These are phyloP conservation scores for Poeciliopsis turrubarensis DNA, from an alignment of 2,113 vertebrate species.

Conservation along the genomic window DNA sequence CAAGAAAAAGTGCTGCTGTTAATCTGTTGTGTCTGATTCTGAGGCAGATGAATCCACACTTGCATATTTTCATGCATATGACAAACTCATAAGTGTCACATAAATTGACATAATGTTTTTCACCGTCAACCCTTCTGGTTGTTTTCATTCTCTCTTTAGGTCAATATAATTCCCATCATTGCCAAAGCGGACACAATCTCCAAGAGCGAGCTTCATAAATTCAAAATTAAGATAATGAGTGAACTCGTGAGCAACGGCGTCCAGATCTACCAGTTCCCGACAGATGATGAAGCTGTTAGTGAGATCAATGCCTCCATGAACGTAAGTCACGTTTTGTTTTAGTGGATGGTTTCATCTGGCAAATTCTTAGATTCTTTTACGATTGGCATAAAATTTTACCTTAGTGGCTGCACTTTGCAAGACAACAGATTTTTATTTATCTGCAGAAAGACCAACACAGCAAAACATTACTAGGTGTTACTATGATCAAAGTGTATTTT, in stretches of 20 bases:
- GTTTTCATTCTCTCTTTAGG: constrained; percentile 71
- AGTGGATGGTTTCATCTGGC: neutral
- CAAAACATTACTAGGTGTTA: neutral
- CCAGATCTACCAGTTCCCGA: constrained; percentile 99
- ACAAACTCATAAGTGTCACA: neutral
- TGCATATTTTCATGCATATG: neutral
- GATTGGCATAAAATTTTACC: neutral
- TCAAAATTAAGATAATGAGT: constrained; percentile 99
- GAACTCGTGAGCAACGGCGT: constrained; percentile 98
- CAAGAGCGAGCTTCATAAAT: constrained; percentile 97
- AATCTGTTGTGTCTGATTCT: no score
- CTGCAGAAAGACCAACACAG: neutral
- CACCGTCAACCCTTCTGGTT: neutral
- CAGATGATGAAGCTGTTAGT: constrained; percentile 90
- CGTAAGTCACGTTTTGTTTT: constrained; percentile 78
- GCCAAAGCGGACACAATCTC: constrained; percentile 98
- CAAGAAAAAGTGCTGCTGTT: no score
- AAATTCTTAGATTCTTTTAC: neutral
- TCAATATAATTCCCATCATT: constrained; percentile 97
- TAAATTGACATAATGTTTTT: neutral
- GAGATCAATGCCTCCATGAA: constrained; percentile 99
- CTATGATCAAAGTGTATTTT: no score
- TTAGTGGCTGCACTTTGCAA: neutral
- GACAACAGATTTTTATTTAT: neutral
- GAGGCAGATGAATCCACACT: no score